These are phyloP conservation scores for Spialia ferax DNA, from an alignment of 2,888 invertebrate species.

Conservation along the genomic window DNA sequence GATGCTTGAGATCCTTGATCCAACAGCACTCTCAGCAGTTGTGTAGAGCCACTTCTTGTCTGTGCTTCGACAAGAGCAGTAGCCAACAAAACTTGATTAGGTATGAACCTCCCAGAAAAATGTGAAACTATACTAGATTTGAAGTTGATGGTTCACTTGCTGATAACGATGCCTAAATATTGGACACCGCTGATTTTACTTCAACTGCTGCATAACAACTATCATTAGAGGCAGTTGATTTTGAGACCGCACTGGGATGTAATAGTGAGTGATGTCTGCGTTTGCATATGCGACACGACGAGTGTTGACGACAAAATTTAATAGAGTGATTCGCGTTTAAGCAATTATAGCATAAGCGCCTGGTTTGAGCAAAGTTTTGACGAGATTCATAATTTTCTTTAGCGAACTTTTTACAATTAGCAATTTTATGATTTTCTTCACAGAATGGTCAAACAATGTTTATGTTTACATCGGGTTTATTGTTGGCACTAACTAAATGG, in stretches of 20 bases:
- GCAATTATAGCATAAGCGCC: conserved; percentile 13
- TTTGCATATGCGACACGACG: background rate
- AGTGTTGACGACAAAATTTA: background rate
- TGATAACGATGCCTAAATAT: background rate
- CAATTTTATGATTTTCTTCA: background rate
- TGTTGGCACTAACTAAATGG: background rate
- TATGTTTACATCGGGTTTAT: background rate
- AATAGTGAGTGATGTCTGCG: conserved; percentile 5
- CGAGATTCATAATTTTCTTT: conserved; percentile 11
- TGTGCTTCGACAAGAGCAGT: conserved; percentile 12
- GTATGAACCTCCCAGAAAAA: background rate
- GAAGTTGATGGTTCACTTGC: conserved; percentile 4
- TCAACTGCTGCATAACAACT: background rate
- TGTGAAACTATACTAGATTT: background rate
- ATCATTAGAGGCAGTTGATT: background rate
- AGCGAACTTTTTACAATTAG: background rate
- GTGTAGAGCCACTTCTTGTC: conserved; percentile 17
- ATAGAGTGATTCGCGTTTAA: conserved; percentile 7
- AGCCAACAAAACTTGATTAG: conserved; percentile 3
- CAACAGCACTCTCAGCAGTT: conserved; percentile 2
- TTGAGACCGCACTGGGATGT: background rate
- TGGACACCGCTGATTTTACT: conserved; percentile 2
- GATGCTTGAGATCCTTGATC: conserved; percentile 8
- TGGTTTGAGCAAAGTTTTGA: conserved; percentile 14
- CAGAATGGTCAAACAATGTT: background rate